Conservation (phyloP, 1,140 invertebrate genomes). For the Eriosoma lanigerum region DNA sequence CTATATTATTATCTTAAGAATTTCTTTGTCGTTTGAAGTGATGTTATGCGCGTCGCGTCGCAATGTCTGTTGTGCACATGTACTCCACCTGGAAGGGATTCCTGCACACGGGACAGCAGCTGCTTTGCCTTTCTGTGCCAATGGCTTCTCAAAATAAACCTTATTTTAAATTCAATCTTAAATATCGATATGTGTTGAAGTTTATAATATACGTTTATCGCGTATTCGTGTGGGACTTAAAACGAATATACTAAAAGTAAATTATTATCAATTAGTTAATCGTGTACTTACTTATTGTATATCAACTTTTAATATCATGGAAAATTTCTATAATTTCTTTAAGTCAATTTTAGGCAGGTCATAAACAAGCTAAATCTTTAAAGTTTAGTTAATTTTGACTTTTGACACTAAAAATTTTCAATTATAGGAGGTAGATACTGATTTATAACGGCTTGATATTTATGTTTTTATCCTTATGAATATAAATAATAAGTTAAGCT, state of each 20-base stretch:
- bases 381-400: too few species aligned
- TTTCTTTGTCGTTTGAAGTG: not conserved
- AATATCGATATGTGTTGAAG: not conserved
- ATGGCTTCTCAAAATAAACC: conserved; percentile 32
- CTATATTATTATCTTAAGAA: not conserved
- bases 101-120: not conserved
- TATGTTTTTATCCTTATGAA: too few species aligned
- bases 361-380: too few species aligned
- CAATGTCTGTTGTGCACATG: conserved; percentile 4
- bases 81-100: conserved; percentile 32
- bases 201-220: too few species aligned
- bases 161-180: not conserved
- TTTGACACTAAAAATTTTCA: too few species aligned
- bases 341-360: too few species aligned
- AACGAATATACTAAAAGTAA: not conserved
- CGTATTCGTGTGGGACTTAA: too few species aligned
- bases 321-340: too few species aligned
- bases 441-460: too few species aligned
- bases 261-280: not conserved
- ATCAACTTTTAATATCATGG: too few species aligned
- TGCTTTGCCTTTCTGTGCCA: not conserved
- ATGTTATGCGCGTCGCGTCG: conserved; percentile 3
- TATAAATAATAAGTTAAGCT: too few species aligned
- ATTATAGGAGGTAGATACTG: too few species aligned
- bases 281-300: not conserved